These are phyloP conservation scores for Melanocharis versteri DNA, from an alignment of 2,113 vertebrate genomes.

Conservation along the genomic window DNA sequence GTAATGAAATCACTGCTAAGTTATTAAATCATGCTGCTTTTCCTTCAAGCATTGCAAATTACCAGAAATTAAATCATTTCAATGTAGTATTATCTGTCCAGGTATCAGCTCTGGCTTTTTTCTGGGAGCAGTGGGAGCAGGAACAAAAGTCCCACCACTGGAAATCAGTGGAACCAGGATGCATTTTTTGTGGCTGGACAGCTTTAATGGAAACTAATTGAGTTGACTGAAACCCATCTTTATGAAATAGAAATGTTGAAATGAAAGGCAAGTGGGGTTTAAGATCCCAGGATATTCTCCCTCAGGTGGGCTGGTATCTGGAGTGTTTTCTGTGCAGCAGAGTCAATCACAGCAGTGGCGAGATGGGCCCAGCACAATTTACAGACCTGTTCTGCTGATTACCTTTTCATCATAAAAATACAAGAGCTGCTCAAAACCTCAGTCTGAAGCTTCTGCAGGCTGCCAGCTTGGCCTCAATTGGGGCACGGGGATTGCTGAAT, in stretches of 20 bases:
- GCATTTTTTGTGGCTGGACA: neutral
- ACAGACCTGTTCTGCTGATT: neutral
- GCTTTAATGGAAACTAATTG: neutral
- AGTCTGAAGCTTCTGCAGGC: neutral
- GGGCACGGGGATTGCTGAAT: neutral
- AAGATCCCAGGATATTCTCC: neutral
- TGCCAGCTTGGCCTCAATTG: neutral
- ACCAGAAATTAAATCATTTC: neutral
- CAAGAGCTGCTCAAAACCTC: neutral
- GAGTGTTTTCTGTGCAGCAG: neutral
- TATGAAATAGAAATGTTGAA: neutral
- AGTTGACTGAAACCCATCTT: neutral
- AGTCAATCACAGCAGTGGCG: neutral
- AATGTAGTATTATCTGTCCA: neutral
- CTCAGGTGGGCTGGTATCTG: neutral
- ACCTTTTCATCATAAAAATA: neutral
- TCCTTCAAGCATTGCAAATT: neutral
- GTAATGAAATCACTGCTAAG: neutral
- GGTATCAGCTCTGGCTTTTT: neutral
- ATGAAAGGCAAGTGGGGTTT: neutral
- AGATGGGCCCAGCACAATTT: neutral
- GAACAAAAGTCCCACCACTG: neutral
- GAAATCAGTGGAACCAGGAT: neutral
- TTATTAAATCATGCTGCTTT: conserved; percentile 3
- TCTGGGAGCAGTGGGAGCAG: neutral